Base-by-base conservation (phyloP, 2,888 invertebrate species). In the Dolichomitus sp. region DNA sequence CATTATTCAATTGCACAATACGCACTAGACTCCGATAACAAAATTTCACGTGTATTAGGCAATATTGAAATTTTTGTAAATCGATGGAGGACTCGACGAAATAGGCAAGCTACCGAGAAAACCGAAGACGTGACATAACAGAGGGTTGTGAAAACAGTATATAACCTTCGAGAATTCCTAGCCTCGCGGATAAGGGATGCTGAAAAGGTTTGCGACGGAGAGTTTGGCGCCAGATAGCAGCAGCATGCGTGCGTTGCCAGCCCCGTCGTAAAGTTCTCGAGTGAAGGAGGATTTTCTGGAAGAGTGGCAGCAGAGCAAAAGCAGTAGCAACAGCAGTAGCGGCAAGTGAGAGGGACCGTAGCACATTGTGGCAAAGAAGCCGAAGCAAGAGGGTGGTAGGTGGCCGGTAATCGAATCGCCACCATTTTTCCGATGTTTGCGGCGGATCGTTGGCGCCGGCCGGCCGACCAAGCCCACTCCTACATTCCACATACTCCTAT, bases 361-460 rank as follows among this genome's bases (percentile, higher is more conserved):
- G 61, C 70, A 81, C 75, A 69, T 80, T 74, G 80, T 70, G 79
- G 77, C 30, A 73, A 61, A 74, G 75, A 66, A 57, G 79, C 72
- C 72, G 65, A 70, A 61, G 75, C 77, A 80, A 82, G 83, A 73
- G 81, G 83, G 83, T 81, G 81, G 80, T 77, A 81, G 83, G 77
- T 85, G 83, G 83, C 76, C 84, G 83, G 83, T 87, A 88, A 88
- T 87, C 88, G 87, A 87, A 85, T 87, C 78, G 84, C 79, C 85
- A 86, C 84, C 85, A 90, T 85, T 85, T 90, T 89, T 86, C 85
- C 84, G 75, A 84, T 86, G 87, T 86, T 85, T 87, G 86, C 83
- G 84, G 87, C 84, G 83, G 83, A 85, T 83, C 81, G 79, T 75
- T 81, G 85, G 85, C 85, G 85, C 85, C 85, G 79, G 14, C 74